Conservation (phyloP, 2,113 vertebrate genomes). For the Gallinago paraguaiae region DNA sequence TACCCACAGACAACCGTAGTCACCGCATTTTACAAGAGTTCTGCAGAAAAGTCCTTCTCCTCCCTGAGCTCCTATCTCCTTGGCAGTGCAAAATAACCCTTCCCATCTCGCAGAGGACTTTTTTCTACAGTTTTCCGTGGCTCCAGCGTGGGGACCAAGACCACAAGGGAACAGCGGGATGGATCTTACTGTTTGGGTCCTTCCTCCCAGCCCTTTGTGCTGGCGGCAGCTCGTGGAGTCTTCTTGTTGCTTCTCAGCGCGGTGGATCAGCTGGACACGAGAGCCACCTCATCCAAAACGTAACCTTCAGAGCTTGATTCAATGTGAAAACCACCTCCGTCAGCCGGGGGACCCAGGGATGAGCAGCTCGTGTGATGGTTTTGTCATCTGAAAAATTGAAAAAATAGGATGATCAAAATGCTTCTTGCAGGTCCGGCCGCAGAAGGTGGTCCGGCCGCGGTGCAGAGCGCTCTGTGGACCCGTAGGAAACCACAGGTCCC, state of each 20-base stretch:
- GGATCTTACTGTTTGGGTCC: not conserved
- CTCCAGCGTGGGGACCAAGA: not conserved
- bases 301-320: not conserved
- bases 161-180: not conserved
- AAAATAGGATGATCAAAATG: not conserved
- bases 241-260: not conserved
- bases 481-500: not conserved
- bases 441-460: rapidly evolving
- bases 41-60: not conserved
- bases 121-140: not conserved
- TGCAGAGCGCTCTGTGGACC: not conserved
- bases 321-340: not conserved
- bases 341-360: not conserved
- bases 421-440: not conserved
- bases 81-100: not conserved
- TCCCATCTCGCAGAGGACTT: not conserved
- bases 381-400: not conserved
- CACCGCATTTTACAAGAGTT: not conserved
- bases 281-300: not conserved
- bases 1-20: not conserved
- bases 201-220: not conserved
- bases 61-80: not conserved
- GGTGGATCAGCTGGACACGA: not conserved
- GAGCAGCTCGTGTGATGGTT: not conserved
- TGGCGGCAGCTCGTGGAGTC: not conserved